Conservation (phyloP, 2,113 vertebrate genomes). For the Cygnus buccinator region DNA sequence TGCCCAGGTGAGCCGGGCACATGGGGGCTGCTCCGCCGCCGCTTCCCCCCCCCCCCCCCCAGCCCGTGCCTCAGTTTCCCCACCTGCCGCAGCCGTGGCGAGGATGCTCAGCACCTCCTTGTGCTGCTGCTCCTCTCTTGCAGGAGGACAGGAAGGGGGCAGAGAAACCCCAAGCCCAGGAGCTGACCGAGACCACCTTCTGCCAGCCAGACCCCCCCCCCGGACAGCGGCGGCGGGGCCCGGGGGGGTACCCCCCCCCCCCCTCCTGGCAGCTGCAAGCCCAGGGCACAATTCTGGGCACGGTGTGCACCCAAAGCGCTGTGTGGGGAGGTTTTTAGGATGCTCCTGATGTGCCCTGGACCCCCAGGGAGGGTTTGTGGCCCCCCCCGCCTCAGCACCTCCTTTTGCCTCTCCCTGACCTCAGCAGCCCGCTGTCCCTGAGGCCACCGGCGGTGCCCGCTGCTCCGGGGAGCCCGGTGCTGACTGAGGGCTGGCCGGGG, state of each 20-base stretch:
- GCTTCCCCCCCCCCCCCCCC: too few relatives aligned
- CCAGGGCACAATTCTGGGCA: neutral
- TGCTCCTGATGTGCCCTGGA: neutral
- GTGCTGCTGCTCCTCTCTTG: neutral
- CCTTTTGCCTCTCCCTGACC: neutral
- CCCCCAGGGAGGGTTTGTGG: too few relatives aligned
- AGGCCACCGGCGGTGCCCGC: accelerated
- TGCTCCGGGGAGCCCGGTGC: neutral
- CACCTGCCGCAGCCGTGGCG: accelerated
- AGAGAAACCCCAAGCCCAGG: accelerated
- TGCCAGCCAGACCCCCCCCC: accelerated
- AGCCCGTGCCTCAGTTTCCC: neutral
- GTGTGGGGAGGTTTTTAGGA: neutral
- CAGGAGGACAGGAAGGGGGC: neutral
- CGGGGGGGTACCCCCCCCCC: too few relatives aligned
- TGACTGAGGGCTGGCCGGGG: neutral
- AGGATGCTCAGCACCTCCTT: neutral
- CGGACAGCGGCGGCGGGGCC: too few relatives aligned
- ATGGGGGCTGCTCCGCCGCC: neutral
- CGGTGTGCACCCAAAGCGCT: neutral
- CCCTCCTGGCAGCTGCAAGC: neutral
- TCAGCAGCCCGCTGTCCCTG: neutral
- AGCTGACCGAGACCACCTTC: neutral
- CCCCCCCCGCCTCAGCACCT: too few relatives aligned
- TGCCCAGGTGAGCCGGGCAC: neutral